Conservation (phyloP, 1,140 invertebrate species). For the Ylistrum balloti region DNA sequence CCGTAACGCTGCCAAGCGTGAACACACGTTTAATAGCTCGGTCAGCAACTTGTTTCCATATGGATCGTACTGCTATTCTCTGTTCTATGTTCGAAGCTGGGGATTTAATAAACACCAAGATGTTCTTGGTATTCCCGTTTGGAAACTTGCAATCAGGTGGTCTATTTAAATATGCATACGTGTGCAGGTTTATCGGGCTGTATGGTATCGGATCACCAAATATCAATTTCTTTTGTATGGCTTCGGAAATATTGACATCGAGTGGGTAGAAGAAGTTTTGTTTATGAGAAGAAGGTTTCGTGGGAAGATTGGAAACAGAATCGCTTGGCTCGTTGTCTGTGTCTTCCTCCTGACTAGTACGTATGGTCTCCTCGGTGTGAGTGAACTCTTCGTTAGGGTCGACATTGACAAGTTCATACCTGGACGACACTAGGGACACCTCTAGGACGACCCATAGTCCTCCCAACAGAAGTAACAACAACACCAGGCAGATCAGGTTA, state of each 20-base stretch:
- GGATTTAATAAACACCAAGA: not conserved
- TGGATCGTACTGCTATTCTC: not conserved
- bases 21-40: constrained; percentile 45
- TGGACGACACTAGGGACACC: not conserved
- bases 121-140: not conserved
- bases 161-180: not conserved
- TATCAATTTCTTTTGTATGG: not conserved
- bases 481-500: not conserved
- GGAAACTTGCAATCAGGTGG: not conserved
- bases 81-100: constrained; percentile 5
- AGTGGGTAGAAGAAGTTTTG: not conserved
- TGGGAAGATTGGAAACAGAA: not conserved
- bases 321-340: not conserved
- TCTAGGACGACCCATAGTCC: not conserved
- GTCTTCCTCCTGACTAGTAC: not conserved
- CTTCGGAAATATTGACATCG: not conserved
- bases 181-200: not conserved
- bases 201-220: not conserved
- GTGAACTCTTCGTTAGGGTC: not conserved
- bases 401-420: not conserved
- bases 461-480: not conserved
- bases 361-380: not conserved
- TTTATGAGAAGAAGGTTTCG: not conserved
- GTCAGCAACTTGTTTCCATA: not conserved
- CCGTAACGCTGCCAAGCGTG: constrained; percentile 46